These are phyloP conservation scores for Galago senegalensis DNA, from an alignment of 2,797 vertebrate genomes.

Conservation along the genomic window DNA sequence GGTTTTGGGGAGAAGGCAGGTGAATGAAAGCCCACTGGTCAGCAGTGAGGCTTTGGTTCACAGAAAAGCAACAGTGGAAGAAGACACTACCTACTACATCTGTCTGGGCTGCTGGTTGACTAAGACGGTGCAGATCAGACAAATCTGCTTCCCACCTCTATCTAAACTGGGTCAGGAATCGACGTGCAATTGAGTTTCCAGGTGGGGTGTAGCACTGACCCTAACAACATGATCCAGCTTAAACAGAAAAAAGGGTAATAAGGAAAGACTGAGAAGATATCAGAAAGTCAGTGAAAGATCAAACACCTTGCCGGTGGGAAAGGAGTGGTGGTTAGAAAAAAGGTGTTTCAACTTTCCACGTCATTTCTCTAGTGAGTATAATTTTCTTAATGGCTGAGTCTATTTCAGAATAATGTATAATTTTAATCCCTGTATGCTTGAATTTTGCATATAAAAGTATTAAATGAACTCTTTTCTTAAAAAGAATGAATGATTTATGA, in stretches of 20 bases:
- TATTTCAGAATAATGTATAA: conserved; percentile 32
- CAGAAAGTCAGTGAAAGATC: not conserved
- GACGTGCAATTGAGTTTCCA: not conserved
- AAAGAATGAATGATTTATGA: conserved; percentile 66
- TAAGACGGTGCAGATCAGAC: not conserved
- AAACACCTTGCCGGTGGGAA: not conserved
- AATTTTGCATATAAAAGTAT: conserved; percentile 52
- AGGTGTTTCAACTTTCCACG: not conserved
- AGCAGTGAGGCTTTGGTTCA: not conserved
- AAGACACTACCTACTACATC: not conserved
- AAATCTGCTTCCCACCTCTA: not conserved
- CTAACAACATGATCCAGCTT: no score
- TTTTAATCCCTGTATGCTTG: not conserved
- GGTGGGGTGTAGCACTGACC: not conserved
- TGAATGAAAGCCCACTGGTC: not conserved
- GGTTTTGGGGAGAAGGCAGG: not conserved
- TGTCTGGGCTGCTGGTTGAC: not conserved
- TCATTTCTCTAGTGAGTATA: not conserved
- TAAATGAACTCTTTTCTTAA: not conserved
- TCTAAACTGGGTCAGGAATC: not conserved
- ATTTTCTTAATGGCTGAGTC: conserved; percentile 36
- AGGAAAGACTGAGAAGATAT: not conserved
- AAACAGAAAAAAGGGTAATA: not conserved
- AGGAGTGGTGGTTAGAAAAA: not conserved
- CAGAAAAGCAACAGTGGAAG: not conserved